Percentiles rank a stretch among this genome's conserved stretches.
phyloP scores from a whole-genome alignment of 2,797 vertebrate species.

The Sciurus carolinensis region DNA sequence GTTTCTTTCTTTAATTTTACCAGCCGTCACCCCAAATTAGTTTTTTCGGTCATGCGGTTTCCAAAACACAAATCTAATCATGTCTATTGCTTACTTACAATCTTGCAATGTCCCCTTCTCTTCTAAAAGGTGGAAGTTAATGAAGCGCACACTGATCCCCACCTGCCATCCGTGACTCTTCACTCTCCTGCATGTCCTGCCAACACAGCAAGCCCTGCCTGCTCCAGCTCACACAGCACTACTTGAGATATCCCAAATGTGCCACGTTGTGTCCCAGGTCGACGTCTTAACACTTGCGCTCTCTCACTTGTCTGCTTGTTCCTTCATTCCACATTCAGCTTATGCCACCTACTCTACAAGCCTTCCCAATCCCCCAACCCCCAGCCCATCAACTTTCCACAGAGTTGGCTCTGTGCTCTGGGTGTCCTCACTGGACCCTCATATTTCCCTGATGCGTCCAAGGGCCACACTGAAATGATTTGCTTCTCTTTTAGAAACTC shows the following conservation, averaged over 20 bases:
- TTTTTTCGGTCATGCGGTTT: not conserved
- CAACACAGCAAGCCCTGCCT: rapidly evolving
- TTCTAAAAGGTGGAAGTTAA: not conserved
- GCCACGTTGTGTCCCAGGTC: rapidly evolving
- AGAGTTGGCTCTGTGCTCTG: not conserved
- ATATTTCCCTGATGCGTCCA: not conserved
- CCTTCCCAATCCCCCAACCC: not conserved
- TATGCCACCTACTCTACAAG: not conserved
- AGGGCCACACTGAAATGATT: not conserved
- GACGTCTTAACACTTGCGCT: not conserved
- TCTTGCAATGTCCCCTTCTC: not conserved
- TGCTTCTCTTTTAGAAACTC: not conserved
- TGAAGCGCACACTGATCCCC: not conserved
- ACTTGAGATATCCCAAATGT: not conserved
- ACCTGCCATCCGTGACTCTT: not conserved
- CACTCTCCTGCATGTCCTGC: rapidly evolving
- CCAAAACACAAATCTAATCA: not conserved
- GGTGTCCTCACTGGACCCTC: not conserved
- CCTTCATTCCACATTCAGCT: not conserved
- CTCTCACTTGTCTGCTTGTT: not conserved
- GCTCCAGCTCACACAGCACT: not conserved
- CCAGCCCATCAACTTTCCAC: rapidly evolving
- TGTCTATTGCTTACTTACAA: not conserved
- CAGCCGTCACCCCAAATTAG: not conserved
- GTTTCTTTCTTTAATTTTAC: not conserved